These are phyloP conservation scores for Oscheius onirici DNA, from an alignment of 2,888 invertebrate species.

Conservation along the genomic window DNA sequence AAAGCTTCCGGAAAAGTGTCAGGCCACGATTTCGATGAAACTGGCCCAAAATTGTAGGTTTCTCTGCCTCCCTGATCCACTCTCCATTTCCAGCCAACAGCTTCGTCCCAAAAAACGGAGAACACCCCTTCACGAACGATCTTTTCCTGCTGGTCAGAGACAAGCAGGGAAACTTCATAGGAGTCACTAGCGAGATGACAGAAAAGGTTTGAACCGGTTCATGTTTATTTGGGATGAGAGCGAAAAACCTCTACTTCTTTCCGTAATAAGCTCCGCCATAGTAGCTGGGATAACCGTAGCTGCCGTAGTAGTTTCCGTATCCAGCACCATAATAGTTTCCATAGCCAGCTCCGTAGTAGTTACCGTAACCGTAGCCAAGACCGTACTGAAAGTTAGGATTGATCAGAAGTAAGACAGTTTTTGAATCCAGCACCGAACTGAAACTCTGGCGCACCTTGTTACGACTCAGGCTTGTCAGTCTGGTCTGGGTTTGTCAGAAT, in stretches of 20 bases:
- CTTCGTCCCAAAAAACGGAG: not conserved
- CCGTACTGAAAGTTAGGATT: not conserved
- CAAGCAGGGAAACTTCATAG: slow-evolving; percentile 11
- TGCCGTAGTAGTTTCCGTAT: not conserved
- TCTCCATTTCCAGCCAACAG: slow-evolving; percentile 12
- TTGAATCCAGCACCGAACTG: too few species aligned
- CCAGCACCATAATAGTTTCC: not conserved
- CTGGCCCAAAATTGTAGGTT: slow-evolving; percentile 17
- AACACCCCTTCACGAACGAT: slow-evolving; percentile 19
- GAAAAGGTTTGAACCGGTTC: slow-evolving; percentile 3
- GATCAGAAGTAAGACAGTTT: too few species aligned
- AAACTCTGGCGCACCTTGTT: too few species aligned
- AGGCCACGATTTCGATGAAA: slow-evolving; percentile 5
- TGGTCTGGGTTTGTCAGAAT: too few species aligned
- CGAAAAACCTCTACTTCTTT: not conserved
- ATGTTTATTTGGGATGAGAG: not conserved
- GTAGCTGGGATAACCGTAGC: not conserved
- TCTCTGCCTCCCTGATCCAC: not conserved
- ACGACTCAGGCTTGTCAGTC: too few species aligned
- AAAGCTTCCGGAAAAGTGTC: slow-evolving; percentile 8
- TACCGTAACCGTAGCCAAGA: not conserved
- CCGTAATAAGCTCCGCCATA: slow-evolving; percentile 1
- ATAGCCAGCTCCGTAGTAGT: not conserved
- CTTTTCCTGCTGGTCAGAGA: slow-evolving; percentile 7
- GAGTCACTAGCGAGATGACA: not conserved